Percentiles rank a stretch among this genome's conserved stretches.
Conservation (phyloP, 2,888 invertebrate species). For the Nymphalis polychloros region DNA sequence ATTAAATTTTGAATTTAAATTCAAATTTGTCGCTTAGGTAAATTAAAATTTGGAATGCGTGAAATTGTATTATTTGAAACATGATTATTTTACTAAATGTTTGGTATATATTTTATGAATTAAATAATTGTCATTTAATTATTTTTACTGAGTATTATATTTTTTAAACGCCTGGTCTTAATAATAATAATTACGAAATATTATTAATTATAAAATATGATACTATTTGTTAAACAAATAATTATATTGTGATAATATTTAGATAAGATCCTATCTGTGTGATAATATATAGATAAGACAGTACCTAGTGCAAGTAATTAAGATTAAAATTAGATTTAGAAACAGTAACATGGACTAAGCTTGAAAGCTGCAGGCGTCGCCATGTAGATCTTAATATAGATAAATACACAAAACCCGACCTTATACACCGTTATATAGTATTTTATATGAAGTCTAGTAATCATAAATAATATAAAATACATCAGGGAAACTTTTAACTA, state of each 20-base stretch:
- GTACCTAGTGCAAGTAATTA: not conserved
- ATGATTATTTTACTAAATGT: no score
- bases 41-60: not conserved
- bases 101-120: no score
- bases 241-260: not conserved
- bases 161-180: no score
- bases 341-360: not conserved
- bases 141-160: no score
- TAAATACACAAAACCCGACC: not conserved
- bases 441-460: not conserved
- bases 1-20: slow-evolving; percentile 12
- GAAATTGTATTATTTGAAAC: not conserved
- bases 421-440: not conserved
- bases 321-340: slow-evolving; percentile 1
- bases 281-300: not conserved
- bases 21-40: not conserved
- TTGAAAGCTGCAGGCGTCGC: not conserved
- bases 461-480: not conserved
- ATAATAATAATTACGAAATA: no score
- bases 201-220: no score
- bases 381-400: slow-evolving; percentile 2
- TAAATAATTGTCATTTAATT: no score
- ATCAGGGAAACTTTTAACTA: no score
- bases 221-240: no score
- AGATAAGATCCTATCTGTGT: not conserved